Evolutionary conservation across 2,888 invertebrate species (phyloP), one percentile per base, ranked within the genome.

Genomic region (Nasonovia ribisnigri): DNA sequence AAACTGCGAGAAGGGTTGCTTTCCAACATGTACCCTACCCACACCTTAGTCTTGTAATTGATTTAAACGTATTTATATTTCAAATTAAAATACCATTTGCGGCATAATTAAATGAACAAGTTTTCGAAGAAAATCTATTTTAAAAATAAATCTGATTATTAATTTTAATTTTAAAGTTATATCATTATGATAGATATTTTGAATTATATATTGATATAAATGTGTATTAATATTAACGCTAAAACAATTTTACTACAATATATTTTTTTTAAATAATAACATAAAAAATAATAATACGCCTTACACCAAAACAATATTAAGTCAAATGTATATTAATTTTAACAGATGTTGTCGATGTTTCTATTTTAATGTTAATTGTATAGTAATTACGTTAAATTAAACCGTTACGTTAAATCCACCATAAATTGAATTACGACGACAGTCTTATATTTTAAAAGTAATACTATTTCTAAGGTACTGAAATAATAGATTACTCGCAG

Each of bases 371-470:
- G 67, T 67, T 16, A 67, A 67, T 67, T 24, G 67, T 67, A 16
- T n/a, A 16, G 51, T n/a, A 67, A 16, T 13, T 8, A 5, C 67
- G 16, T n/a, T n/a, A 67, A 67, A n/a, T 67, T 67, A 6, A 67
- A 67, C n/a, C n/a, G 67, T 36, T 36, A 77, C 77, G 20, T 20
- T 57, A n/a, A 77, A 77, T 16, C 8, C 16, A 20, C 36, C 36
- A 77, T 36, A 36, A 77, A 77, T 36, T 77, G 77, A 77, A 77
- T 36, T 36, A 77, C 77, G 77, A 8, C 36, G 36, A 77, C 36
- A 77, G 77, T 20, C 77, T 77, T 67, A 67, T n/a, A 67, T 67
- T 67, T n/a, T 77, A 77, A 77, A 77, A 77, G 77, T 77, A 36
- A 77, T 77, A 8, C 77, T 77, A 36, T 77, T 77, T 77, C 77